Evolutionary conservation across 2,113 vertebrate species (phyloP).

Genomic region (Peromyscus polionotus): DNA sequence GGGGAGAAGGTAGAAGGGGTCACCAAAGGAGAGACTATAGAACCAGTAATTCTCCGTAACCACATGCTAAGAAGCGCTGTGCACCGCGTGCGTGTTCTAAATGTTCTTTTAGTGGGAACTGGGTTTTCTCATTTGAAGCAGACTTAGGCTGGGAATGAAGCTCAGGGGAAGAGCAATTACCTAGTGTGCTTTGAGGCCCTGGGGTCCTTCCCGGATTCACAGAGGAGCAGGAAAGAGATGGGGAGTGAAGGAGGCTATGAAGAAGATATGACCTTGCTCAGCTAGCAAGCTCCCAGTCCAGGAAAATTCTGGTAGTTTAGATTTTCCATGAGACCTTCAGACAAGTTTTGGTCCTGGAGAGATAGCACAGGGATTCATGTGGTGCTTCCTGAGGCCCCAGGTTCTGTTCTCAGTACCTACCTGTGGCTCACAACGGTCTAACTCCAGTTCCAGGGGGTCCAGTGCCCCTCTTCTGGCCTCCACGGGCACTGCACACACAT

Average conservation of each 20-base stretch:
- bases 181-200: not conserved
- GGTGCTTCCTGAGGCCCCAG: not conserved
- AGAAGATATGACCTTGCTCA: not conserved
- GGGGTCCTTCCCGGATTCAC: not conserved
- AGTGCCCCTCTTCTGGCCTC: not conserved
- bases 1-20: not conserved
- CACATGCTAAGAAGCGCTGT: not conserved
- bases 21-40: not conserved
- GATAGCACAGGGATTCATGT: not conserved
- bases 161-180: not conserved
- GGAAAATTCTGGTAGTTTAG: conserved; percentile 1
- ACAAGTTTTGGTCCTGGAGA: not conserved
- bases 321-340: not conserved
- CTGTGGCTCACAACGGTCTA: not conserved
- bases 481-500: not conserved
- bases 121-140: not conserved
- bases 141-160: not conserved
- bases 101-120: not conserved
- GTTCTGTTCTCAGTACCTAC: not conserved
- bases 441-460: not conserved
- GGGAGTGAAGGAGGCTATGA: not conserved
- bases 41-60: not conserved
- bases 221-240: accelerated
- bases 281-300: not conserved
- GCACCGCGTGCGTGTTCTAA: not conserved